A percentile compares a stretch with the other conserved stretches of the same genome.
phyloP scores from a whole-genome alignment of 2,888 invertebrate species.

The Limnephilus rhombicus region DNA sequence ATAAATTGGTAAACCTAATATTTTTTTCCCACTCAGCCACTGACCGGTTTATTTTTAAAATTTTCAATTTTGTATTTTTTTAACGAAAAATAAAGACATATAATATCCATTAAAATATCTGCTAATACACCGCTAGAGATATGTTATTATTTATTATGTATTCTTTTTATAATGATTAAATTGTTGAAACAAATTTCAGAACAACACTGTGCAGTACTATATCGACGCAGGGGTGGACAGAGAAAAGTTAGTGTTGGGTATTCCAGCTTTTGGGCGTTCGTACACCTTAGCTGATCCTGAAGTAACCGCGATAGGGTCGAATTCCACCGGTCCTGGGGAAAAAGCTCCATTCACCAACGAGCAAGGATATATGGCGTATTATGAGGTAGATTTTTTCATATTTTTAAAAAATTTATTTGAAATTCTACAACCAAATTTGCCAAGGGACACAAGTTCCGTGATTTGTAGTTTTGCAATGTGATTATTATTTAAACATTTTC shows the following conservation, averaged over 20 bases:
- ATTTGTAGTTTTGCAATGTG: neutral
- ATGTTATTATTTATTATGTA: no score
- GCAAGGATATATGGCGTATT: conserved; percentile 89
- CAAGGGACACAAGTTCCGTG: neutral
- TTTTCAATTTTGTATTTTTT: no score
- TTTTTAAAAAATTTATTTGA: no score
- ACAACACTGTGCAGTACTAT: conserved; percentile 80
- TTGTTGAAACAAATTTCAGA: conserved; percentile 72
- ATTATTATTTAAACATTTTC: neutral
- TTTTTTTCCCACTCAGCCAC: no score
- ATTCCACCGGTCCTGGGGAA: conserved; percentile 87
- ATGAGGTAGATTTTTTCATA: conserved; percentile 78
- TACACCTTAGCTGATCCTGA: conserved; percentile 76
- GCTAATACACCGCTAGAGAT: no score
- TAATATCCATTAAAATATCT: no score
- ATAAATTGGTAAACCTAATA: no score
- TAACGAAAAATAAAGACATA: no score
- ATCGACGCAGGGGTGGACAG: conserved; percentile 40
- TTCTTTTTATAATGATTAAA: neutral
- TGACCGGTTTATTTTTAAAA: no score
- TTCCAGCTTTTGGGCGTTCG: conserved; percentile 88
- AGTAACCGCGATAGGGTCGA: conserved; percentile 83
- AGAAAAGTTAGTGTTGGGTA: conserved; percentile 83
- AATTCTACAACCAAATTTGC: no score
- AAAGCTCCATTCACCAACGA: conserved; percentile 89